These are phyloP conservation scores for Zaprionus gabonicus DNA, from an alignment of 1,140 invertebrate species.

Conservation along the genomic window DNA sequence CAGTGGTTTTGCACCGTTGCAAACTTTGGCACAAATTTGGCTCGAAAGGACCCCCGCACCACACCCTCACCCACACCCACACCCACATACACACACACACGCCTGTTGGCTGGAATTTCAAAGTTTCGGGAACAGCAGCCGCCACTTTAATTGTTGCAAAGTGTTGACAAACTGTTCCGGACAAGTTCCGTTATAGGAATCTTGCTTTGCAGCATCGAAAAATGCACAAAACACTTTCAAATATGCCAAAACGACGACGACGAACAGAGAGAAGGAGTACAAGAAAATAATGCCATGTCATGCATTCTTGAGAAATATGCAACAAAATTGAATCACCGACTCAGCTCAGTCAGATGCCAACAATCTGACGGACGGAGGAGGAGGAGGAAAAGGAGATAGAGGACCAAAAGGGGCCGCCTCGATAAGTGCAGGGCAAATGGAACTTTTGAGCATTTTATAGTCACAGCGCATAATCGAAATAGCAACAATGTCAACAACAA, in stretches of 20 bases:
- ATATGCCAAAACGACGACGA: constrained; percentile 2
- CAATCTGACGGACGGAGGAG: background rate
- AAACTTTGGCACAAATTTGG: background rate
- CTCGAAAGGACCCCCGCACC: background rate
- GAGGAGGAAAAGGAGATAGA: background rate
- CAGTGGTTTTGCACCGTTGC: background rate
- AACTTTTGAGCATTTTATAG: constrained; percentile 56
- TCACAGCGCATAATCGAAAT: constrained; percentile 47
- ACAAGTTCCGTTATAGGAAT: constrained; percentile 29
- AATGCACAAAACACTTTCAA: constrained; percentile 32
- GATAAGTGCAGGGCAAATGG: constrained; percentile 6
- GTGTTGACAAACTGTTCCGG: constrained; percentile 50
- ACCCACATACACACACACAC: background rate
- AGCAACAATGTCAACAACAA: constrained; percentile 36
- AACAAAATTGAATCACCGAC: constrained; percentile 48
- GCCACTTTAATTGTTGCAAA: constrained; percentile 47
- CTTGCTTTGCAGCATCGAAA: constrained; percentile 19
- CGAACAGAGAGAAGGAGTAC: constrained; percentile 9
- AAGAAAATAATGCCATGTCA: constrained; percentile 20
- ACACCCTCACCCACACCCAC: background rate
- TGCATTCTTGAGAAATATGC: constrained; percentile 45
- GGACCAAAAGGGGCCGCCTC: background rate
- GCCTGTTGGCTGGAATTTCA: constrained; percentile 13
- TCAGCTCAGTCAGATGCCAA: constrained; percentile 38
- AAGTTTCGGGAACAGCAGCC: constrained; percentile 33